A percentile compares a stretch with the other conserved stretches of the same genome.
Conservation (phyloP, 2,797 vertebrate species). For the Helarctos malayanus region DNA sequence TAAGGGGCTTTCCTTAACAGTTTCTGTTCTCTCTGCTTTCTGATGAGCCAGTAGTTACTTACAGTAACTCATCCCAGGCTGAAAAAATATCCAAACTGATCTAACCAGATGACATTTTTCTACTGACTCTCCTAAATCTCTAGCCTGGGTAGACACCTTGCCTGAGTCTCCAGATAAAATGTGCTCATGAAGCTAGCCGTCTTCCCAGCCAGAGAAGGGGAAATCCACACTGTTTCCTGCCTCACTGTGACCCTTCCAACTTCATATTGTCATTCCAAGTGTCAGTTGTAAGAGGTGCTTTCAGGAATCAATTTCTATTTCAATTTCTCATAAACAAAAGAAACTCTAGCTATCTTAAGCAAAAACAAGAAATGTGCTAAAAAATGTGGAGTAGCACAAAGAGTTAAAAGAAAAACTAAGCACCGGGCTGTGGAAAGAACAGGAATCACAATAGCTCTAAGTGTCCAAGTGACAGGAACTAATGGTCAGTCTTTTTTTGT, state of each 20-base stretch:
- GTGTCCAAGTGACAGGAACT: not conserved
- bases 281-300: not conserved
- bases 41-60: not conserved
- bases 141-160: not conserved
- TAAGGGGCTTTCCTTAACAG: not conserved
- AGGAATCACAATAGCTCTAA: not conserved
- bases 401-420: not conserved
- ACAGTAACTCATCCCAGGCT: not conserved
- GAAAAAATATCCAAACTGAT: not conserved
- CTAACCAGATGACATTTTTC: constrained; percentile 23
- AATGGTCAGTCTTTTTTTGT: not conserved
- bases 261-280: not conserved
- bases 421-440: not conserved
- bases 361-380: constrained; percentile 27
- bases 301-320: constrained; percentile 32
- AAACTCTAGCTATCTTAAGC: not conserved
- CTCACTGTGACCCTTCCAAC: not conserved
- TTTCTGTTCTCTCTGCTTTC: constrained; percentile 5
- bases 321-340: not conserved
- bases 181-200: not conserved
- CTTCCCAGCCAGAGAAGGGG: not conserved
- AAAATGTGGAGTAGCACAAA: not conserved
- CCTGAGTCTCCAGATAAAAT: not conserved
- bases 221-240: not conserved
- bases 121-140: not conserved